Evolutionary conservation across 1,140 invertebrate species (phyloP).

Genomic region (Drosophila virilis): DNA sequence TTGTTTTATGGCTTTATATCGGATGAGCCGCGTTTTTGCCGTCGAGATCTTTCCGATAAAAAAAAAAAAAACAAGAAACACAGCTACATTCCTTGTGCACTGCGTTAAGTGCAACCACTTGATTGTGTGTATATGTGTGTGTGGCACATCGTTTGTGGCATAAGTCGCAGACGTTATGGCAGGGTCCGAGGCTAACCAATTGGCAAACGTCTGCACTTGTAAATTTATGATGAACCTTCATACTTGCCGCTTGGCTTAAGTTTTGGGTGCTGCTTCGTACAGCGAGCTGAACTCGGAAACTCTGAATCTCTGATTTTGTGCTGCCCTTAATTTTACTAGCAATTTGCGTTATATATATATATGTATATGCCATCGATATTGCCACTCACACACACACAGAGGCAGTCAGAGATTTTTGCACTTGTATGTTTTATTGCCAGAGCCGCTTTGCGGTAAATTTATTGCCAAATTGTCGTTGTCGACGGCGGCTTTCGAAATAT

Average conservation of each 20-base stretch:
- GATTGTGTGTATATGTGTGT: background rate
- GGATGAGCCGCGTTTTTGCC: background rate
- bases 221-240: slow-evolving; percentile 77
- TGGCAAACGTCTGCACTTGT: slow-evolving; percentile 71
- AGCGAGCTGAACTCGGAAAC: background rate
- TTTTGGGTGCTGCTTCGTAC: background rate
- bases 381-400: slow-evolving; percentile 17
- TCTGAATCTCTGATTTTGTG: slow-evolving; percentile 11
- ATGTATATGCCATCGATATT: slow-evolving; percentile 25
- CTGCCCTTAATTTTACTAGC: slow-evolving; percentile 36
- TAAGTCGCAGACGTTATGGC: background rate
- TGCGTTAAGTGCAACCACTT: background rate
- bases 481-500: slow-evolving; percentile 68
- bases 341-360: slow-evolving; percentile 30
- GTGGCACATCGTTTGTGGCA: slow-evolving; percentile 3
- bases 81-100: background rate
- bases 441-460: slow-evolving; percentile 74
- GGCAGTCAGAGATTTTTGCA: slow-evolving; percentile 46
- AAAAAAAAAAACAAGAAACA: background rate
- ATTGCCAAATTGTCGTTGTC: slow-evolving; percentile 71
- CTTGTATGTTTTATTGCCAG: slow-evolving; percentile 76
- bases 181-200: slow-evolving; percentile 27
- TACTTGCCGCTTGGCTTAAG: slow-evolving; percentile 38
- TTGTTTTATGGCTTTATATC: slow-evolving; percentile 36
- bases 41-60: slow-evolving; percentile 4